phyloP scores from a whole-genome alignment of 2,113 vertebrate species.

The Neodontobutis hainanensis region DNA sequence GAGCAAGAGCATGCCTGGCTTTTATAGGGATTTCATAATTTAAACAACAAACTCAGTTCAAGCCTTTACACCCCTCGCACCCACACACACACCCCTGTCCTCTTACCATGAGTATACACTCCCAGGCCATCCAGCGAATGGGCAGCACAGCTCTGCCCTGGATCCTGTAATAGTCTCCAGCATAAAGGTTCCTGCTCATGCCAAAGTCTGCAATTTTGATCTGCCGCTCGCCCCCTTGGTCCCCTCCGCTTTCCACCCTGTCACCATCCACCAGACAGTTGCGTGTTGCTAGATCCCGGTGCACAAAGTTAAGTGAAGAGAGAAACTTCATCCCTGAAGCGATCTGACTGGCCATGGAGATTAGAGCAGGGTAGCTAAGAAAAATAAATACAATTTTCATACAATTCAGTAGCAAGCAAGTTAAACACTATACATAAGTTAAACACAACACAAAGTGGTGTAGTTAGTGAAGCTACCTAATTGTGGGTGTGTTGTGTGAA shows the following conservation, averaged over 20 bases:
- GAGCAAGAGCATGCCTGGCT: no score
- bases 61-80: no score
- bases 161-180: conserved; percentile 91
- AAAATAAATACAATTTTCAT: no score
- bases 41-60: no score
- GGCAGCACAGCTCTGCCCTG: conserved; percentile 92
- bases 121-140: conserved; percentile 97
- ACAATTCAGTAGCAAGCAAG: neutral
- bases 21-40: no score
- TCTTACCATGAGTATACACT: conserved; percentile 93
- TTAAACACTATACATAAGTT: no score
- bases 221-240: conserved; percentile 81
- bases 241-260: conserved; percentile 64
- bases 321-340: conserved; percentile 93
- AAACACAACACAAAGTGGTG: neutral
- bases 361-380: conserved; percentile 84
- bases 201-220: conserved; percentile 95
- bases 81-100: neutral
- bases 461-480: conserved; percentile 77
- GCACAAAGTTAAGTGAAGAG: conserved; percentile 91
- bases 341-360: conserved; percentile 90
- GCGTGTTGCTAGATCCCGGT: conserved; percentile 88
- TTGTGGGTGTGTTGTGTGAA: conserved; percentile 77
- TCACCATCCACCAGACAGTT: conserved; percentile 92
- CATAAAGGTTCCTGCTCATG: conserved; percentile 92